A percentile compares a stretch with the other conserved stretches of the same genome.
Evolutionary conservation across 2,797 vertebrate species (phyloP).

Genomic region (Aotus griseimembra): DNA sequence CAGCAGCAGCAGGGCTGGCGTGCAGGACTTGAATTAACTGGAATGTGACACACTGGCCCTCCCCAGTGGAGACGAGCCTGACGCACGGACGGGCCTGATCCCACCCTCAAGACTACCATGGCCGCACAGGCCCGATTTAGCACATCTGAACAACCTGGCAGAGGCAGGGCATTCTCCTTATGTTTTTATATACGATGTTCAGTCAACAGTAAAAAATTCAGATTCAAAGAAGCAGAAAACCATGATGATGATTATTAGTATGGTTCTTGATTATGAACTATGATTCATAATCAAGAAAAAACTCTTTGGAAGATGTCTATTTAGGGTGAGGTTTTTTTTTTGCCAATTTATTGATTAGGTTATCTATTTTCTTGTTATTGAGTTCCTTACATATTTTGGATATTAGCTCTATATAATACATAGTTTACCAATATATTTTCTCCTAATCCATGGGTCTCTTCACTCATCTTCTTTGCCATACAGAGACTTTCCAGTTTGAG

Average conservation of each 20-base stretch:
- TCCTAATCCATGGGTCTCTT: not conserved
- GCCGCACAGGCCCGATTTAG: too few relatives aligned
- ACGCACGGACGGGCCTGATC: not conserved
- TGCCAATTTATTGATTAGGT: not conserved
- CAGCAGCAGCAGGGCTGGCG: accelerated
- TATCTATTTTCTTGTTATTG: not conserved
- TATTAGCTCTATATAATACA: not conserved
- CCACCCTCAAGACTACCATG: not conserved
- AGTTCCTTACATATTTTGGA: not conserved
- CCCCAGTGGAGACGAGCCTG: not conserved
- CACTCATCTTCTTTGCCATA: not conserved
- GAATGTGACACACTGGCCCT: not conserved
- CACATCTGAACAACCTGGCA: not conserved
- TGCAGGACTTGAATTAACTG: not conserved
- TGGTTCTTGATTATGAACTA: not conserved
- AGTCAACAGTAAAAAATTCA: not conserved
- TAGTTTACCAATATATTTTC: not conserved
- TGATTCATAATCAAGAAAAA: not conserved
- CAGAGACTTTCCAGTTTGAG: not conserved
- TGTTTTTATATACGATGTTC: not conserved
- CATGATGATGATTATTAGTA: not conserved
- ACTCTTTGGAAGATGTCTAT: not conserved
- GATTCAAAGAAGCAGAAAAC: not conserved
- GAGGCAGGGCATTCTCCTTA: not conserved
- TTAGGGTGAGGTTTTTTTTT: not conserved